These are phyloP conservation scores for Pheosia gnoma DNA, from an alignment of 2,888 invertebrate genomes.

Conservation along the genomic window DNA sequence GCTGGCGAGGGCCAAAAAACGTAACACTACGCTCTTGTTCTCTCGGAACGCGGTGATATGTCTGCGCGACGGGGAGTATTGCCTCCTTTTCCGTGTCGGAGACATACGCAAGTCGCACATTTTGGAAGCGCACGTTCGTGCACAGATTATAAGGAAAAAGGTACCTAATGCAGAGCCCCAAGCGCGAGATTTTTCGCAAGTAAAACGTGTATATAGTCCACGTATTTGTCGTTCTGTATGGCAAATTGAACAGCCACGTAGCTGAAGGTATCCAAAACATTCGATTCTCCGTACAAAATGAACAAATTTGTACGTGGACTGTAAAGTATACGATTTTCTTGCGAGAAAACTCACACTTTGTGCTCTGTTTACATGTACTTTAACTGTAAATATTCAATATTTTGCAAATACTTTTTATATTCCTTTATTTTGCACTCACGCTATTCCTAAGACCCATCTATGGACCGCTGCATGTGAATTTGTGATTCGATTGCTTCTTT, in stretches of 20 bases:
- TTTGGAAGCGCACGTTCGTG: conserved; percentile 97
- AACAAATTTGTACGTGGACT: no score
- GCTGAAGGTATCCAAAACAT: no score
- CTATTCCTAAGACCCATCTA: conserved; percentile 68
- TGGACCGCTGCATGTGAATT: conserved; percentile 52
- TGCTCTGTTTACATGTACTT: conserved; percentile 28
- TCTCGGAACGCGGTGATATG: conserved; percentile 97
- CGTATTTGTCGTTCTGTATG: no score
- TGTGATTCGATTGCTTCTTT: conserved; percentile 32
- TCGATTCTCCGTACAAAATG: no score
- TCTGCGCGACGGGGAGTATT: conserved; percentile 95
- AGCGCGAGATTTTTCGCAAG: no score
- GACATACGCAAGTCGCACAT: conserved; percentile 99
- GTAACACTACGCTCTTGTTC: conserved; percentile 97
- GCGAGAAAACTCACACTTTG: no score
- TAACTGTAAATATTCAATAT: conserved; percentile 33
- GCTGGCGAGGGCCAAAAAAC: conserved; percentile 97
- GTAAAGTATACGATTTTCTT: no score
- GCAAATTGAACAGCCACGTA: no score
- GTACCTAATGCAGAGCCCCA: conserved; percentile 73
- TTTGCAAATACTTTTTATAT: conserved; percentile 30
- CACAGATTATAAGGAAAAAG: conserved; percentile 97
- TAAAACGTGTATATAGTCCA: no score
- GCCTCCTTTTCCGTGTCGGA: conserved; percentile 96
- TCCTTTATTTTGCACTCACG: conserved; percentile 33